Percentiles rank a stretch among this genome's conserved stretches.
These are phyloP conservation scores for Eucidaris tribuloides DNA, from an alignment of 35 echinoderm and acorn worm genomes.

Conservation along the genomic window DNA sequence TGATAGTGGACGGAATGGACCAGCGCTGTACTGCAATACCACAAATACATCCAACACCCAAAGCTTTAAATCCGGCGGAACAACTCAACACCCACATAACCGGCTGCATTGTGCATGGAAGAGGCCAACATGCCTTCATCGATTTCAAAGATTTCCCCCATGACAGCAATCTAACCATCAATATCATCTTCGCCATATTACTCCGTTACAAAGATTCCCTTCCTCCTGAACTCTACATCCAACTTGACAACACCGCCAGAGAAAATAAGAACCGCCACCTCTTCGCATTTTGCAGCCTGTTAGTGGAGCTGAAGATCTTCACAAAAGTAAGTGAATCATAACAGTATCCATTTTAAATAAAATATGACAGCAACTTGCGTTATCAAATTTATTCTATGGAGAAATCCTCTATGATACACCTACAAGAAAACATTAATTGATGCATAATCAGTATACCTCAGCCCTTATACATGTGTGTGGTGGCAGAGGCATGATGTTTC, in stretches of 20 bases:
- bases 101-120: slow-evolving; percentile 49
- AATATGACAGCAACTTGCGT: too few relatives aligned
- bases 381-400: too few relatives aligned
- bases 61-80: background rate
- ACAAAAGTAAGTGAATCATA: slow-evolving; percentile 38
- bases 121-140: slow-evolving; percentile 19
- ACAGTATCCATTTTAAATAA: too few relatives aligned
- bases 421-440: too few relatives aligned
- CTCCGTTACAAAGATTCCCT: background rate
- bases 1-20: slow-evolving; percentile 64
- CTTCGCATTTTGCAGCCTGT: slow-evolving; percentile 17
- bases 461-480: too few relatives aligned
- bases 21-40: slow-evolving; percentile 32
- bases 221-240: slow-evolving; percentile 33
- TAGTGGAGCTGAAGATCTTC: slow-evolving; percentile 42
- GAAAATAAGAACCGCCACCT: slow-evolving; percentile 49
- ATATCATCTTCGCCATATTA: slow-evolving; percentile 11
- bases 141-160: slow-evolving; percentile 52
- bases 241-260: slow-evolving; percentile 42
- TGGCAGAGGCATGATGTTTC: too few relatives aligned
- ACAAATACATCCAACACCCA: background rate
- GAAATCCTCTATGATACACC: too few relatives aligned
- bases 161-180: slow-evolving; percentile 38
- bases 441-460: too few relatives aligned
- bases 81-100: slow-evolving; percentile 36